phyloP scores from a whole-genome alignment of 2,113 vertebrate genomes.

The Hippocampus comes region DNA sequence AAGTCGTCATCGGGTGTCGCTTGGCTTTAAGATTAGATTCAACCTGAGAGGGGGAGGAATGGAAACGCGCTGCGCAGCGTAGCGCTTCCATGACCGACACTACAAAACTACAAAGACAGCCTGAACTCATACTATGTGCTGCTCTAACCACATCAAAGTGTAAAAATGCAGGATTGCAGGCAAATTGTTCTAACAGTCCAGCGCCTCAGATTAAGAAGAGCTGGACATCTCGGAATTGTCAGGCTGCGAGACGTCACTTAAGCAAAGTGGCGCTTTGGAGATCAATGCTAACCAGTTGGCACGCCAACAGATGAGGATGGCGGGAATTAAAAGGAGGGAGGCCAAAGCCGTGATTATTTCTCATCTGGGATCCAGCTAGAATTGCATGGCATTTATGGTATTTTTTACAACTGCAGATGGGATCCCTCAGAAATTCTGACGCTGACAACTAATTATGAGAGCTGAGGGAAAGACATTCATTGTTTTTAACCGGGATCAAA shows the following conservation, averaged over 20 bases:
- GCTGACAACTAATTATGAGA: not conserved
- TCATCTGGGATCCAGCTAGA: constrained; percentile 1
- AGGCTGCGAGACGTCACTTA: not conserved
- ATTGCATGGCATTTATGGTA: not conserved
- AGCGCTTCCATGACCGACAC: too few relatives aligned
- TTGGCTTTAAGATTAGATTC: not conserved
- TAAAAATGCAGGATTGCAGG: not conserved
- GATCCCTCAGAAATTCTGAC: not conserved
- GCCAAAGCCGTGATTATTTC: constrained; percentile 2
- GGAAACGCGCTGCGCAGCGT: too few relatives aligned
- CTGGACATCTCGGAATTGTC: not conserved
- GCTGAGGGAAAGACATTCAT: not conserved
- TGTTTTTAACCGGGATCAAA: constrained; percentile 5
- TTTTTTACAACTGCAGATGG: not conserved
- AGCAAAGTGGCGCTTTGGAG: constrained; percentile 1
- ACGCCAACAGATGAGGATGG: not conserved
- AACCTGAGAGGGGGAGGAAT: too few relatives aligned
- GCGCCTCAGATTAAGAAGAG: not conserved
- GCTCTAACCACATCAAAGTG: not conserved
- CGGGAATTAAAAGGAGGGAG: not conserved
- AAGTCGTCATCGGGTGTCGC: not conserved
- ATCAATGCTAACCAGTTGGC: constrained; percentile 1
- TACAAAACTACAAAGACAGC: constrained; percentile 5
- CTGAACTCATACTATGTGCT: not conserved
- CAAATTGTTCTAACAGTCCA: not conserved